phyloP scores from a whole-genome alignment of 2,113 vertebrate species.

The Platysteira castanea region DNA sequence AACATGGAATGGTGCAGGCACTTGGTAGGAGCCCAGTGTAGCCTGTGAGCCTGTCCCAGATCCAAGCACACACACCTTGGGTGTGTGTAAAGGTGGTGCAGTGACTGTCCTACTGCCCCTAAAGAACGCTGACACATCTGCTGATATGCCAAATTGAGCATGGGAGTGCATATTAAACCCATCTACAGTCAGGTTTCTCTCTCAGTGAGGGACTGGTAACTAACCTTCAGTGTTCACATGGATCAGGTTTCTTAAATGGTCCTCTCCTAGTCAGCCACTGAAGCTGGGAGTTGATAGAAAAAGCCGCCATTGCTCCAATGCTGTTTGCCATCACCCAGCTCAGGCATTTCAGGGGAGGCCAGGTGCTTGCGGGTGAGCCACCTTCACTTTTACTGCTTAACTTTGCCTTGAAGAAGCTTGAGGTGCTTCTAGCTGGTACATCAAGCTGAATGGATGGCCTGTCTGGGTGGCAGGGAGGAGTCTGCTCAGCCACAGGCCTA shows the following conservation, averaged over 20 bases:
- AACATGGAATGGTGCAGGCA: neutral
- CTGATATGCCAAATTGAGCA: fast-evolving
- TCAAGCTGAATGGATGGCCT: neutral
- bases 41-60: neutral
- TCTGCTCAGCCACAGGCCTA: neutral
- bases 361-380: neutral
- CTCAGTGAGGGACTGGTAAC: neutral
- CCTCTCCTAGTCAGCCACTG: neutral
- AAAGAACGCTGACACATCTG: neutral
- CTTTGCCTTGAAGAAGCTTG: neutral
- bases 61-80: neutral
- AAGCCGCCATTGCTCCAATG: fast-evolving
- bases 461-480: neutral
- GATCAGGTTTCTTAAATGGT: neutral
- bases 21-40: neutral
- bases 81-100: neutral
- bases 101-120: neutral
- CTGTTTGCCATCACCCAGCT: neutral
- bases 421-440: neutral
- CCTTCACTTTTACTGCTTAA: neutral
- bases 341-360: neutral
- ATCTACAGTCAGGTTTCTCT: neutral
- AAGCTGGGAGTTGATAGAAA: neutral
- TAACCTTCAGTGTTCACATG: neutral
- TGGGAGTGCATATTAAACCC: neutral